Conservation (phyloP, 2,888 invertebrate genomes). For the Saturnia pavonia region DNA sequence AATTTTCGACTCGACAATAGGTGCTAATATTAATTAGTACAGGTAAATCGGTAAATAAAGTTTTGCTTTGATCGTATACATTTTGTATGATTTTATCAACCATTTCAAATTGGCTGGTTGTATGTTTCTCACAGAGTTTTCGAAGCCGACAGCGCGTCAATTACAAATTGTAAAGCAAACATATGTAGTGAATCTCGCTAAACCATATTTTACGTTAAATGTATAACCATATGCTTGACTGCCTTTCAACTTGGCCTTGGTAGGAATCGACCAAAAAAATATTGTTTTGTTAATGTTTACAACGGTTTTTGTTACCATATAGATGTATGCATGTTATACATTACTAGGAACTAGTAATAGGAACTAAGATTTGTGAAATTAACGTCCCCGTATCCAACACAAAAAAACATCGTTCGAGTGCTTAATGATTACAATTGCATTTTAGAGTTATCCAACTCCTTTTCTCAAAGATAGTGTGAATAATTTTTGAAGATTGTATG, state of each 20-base stretch:
- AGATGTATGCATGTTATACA: too few relatives aligned
- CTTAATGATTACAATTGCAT: too few relatives aligned
- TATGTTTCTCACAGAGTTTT: not conserved
- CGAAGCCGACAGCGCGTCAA: not conserved
- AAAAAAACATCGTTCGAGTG: too few relatives aligned
- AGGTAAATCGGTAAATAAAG: not conserved
- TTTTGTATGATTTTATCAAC: not conserved
- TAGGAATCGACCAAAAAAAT: not conserved
- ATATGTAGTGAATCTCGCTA: not conserved
- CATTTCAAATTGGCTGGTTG: not conserved
- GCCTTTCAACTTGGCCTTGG: constrained; percentile 1
- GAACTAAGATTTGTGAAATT: too few relatives aligned
- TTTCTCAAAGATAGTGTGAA: too few relatives aligned
- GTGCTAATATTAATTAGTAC: not conserved
- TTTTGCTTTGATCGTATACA: not conserved
- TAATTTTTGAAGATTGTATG: too few relatives aligned
- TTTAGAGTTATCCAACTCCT: too few relatives aligned
- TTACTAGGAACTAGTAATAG: too few relatives aligned
- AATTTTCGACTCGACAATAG: not conserved
- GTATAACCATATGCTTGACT: not conserved
- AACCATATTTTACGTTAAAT: not conserved
- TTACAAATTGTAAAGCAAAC: constrained; percentile 3
- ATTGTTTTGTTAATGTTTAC: not conserved
- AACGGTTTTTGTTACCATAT: not conserved
- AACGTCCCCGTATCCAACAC: too few relatives aligned